phyloP scores from a whole-genome alignment of 2,113 vertebrate genomes.

The western clawed frog (Xenopus tropicalis) region UCB_Xtro_10.0 CM004445.2:7887001-7887500 shows the following conservation, averaged over 20 bases:
- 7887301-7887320: neutral
- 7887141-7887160: conserved; percentile 67
- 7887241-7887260: conserved; percentile 40
- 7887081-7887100: conserved; percentile 59
- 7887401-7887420: no score
- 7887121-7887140: conserved; percentile 78
- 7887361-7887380: conserved; percentile 3
- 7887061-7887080: conserved; percentile 59
- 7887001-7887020: conserved; percentile 80
- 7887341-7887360: conserved; percentile 13
- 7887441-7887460: neutral
- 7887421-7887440: neutral
- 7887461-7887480: neutral
- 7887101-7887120: conserved; percentile 71
- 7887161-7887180: conserved; percentile 60
- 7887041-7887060: conserved; percentile 69
- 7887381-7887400: neutral
- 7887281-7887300: conserved; percentile 15
- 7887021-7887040: conserved; percentile 68
- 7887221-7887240: conserved; percentile 44
- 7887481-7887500: neutral
- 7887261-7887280: conserved; percentile 47
- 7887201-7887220: conserved; percentile 60
- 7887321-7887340: neutral
- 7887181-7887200: conserved; percentile 59